These are phyloP conservation scores for Agrotis puta DNA, from an alignment of 2,888 invertebrate species.

Conservation along the genomic window DNA sequence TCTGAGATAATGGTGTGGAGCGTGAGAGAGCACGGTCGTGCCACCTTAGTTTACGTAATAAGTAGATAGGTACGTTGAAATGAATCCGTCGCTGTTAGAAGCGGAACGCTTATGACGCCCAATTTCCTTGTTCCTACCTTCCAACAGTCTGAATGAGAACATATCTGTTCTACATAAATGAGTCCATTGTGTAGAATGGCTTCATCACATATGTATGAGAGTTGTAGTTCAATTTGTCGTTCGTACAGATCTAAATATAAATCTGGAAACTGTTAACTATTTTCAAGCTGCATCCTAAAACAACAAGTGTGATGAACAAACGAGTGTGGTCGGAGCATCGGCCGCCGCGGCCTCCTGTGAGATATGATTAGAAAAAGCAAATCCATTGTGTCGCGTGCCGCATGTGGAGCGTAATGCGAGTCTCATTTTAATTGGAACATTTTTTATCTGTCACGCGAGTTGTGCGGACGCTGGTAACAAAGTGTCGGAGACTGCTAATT, in stretches of 20 bases:
- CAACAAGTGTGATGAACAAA: constrained; percentile 31
- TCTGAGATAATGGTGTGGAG: constrained; percentile 84
- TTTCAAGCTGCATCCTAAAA: constrained; percentile 32
- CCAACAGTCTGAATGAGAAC: constrained; percentile 68
- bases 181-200: constrained; percentile 25
- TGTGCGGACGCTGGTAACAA: constrained; percentile 70
- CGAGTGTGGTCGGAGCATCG: constrained; percentile 40
- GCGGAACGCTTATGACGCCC: constrained; percentile 75
- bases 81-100: constrained; percentile 73
- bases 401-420: constrained; percentile 80
- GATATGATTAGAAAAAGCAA: constrained; percentile 75
- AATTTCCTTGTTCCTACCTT: constrained; percentile 71
- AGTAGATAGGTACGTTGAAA: constrained; percentile 82
- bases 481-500: constrained; percentile 77
- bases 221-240: constrained; percentile 8
- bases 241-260: constrained; percentile 8
- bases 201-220: constrained; percentile 37
- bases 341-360: constrained; percentile 51
- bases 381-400: constrained; percentile 80
- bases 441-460: constrained; percentile 81
- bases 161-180: constrained; percentile 65
- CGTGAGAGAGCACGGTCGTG: constrained; percentile 88
- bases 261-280: constrained; percentile 1
- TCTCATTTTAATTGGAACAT: constrained; percentile 81
- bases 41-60: constrained; percentile 86